These are phyloP conservation scores for Hypocryptadius cinnamomeus DNA, from an alignment of 2,113 vertebrate species.

Conservation along the genomic window DNA sequence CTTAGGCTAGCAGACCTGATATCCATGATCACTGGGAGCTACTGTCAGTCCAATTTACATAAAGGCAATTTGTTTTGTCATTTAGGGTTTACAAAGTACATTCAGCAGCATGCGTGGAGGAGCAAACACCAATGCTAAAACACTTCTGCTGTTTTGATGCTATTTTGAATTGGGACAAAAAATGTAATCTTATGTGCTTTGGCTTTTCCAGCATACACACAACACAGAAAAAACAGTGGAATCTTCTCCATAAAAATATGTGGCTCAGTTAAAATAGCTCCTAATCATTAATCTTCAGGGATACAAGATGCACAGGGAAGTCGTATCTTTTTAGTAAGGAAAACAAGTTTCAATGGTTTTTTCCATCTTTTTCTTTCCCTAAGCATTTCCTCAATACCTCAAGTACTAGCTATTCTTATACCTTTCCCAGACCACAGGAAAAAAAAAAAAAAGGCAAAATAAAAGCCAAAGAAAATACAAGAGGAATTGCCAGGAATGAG, in stretches of 20 bases:
- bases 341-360: not conserved
- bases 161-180: not conserved
- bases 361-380: not conserved
- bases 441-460: not conserved
- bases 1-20: not conserved
- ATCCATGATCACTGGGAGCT: constrained; percentile 9
- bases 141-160: constrained; percentile 1
- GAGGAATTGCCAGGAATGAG: constrained; percentile 67
- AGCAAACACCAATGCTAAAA: not conserved
- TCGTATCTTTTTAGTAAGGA: not conserved
- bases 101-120: not conserved
- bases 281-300: constrained; percentile 40
- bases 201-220: not conserved
- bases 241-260: constrained; percentile 22
- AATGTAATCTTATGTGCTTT: not conserved
- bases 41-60: not conserved
- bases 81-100: not conserved
- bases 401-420: constrained; percentile 32
- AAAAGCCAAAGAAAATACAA: constrained; percentile 63
- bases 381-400: constrained; percentile 18
- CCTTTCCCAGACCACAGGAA: not conserved
- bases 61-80: not conserved
- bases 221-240: not conserved
- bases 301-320: not conserved
- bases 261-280: constrained; percentile 22